Percentiles rank a stretch among this genome's conserved stretches.
Evolutionary conservation across 2,113 vertebrate genomes (phyloP).

Genomic region (Phasianus colchicus): DNA sequence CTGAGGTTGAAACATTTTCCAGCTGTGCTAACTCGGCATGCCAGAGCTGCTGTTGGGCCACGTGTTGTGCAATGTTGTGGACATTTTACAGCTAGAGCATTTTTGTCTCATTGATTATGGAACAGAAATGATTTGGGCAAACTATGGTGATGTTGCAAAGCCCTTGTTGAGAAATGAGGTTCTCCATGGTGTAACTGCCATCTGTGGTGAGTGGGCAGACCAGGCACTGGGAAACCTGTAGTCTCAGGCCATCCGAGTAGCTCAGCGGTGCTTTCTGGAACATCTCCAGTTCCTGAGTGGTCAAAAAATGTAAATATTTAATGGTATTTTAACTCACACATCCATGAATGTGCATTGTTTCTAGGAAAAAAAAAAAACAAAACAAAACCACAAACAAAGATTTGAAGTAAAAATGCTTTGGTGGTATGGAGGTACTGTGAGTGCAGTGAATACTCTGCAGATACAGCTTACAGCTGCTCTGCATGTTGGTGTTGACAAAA

Average conservation of each 20-base stretch:
- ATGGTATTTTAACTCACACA: not conserved
- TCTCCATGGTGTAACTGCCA: not conserved
- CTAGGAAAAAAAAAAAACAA: not conserved
- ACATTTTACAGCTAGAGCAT: not conserved
- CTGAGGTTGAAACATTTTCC: not conserved
- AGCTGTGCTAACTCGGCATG: not conserved
- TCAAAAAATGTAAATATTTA: not conserved
- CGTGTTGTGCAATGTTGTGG: not conserved
- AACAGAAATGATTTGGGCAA: not conserved
- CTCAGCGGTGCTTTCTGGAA: not conserved
- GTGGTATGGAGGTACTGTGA: not conserved
- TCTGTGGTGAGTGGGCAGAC: not conserved
- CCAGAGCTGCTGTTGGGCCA: not conserved
- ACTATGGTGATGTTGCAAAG: not conserved
- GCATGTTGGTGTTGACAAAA: not conserved
- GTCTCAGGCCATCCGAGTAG: not conserved
- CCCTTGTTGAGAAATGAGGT: not conserved
- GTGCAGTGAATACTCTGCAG: not conserved
- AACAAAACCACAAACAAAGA: not conserved
- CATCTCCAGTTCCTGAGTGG: not conserved
- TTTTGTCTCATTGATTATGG: not conserved
- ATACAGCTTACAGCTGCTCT: not conserved
- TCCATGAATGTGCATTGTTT: not conserved
- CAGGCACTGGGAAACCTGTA: not conserved
- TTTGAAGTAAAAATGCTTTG: not conserved